Percentiles rank a stretch among this genome's conserved stretches.
These are phyloP conservation scores for Empidonax traillii DNA, from an alignment of 2,113 vertebrate genomes.

Conservation along the genomic window DNA sequence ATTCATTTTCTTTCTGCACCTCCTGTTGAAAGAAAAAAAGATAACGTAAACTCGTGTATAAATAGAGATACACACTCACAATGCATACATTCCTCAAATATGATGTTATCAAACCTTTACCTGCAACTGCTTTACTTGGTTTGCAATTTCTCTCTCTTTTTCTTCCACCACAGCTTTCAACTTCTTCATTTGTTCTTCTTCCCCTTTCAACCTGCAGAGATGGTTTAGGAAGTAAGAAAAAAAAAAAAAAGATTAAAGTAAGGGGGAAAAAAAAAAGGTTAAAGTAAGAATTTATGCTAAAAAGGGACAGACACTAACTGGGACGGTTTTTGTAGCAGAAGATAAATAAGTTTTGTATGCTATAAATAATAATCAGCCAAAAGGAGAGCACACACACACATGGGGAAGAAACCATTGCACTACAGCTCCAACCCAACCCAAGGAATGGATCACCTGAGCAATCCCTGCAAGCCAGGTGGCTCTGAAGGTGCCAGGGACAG, in stretches of 20 bases:
- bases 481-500: neutral
- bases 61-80: rapidly evolving
- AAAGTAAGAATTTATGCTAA: neutral
- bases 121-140: constrained; percentile 80
- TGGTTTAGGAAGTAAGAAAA: neutral
- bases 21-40: constrained; percentile 64
- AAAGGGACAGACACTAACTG: neutral
- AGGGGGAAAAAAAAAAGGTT: neutral
- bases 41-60: neutral
- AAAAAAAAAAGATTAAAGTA: neutral
- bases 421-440: neutral
- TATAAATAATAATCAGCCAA: neutral
- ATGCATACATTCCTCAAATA: neutral
- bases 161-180: constrained; percentile 78
- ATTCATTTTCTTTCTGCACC: constrained; percentile 72
- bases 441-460: neutral
- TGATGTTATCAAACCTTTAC: constrained; percentile 43
- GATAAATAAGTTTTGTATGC: neutral
- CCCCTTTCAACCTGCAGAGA: constrained; percentile 76
- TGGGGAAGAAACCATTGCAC: neutral
- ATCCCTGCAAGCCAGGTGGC: neutral
- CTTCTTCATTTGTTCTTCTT: constrained; percentile 82
- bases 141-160: constrained; percentile 75
- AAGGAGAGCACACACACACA: neutral
- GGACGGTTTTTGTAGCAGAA: neutral